Conservation (phyloP, 2,888 invertebrate species). For the Clusia tigrina region DNA sequence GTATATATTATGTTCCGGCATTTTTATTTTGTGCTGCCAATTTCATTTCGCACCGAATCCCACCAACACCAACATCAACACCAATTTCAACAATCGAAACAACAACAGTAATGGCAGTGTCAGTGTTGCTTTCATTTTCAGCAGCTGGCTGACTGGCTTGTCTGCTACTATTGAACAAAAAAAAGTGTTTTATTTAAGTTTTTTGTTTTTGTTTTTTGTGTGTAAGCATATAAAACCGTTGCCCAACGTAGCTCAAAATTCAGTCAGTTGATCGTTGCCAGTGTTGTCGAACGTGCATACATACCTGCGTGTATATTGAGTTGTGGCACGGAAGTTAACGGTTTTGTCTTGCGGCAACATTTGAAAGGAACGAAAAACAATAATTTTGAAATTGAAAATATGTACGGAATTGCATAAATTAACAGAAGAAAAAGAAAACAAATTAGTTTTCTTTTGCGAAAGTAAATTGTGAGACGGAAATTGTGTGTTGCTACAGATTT, state of each 20-base stretch:
- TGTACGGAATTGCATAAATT: too few species aligned
- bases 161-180: constrained; percentile 19
- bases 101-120: background rate
- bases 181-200: background rate
- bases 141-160: constrained; percentile 19
- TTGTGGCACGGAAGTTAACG: constrained; percentile 18
- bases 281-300: constrained; percentile 42
- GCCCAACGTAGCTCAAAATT: constrained; percentile 42
- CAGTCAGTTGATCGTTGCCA: constrained; percentile 52
- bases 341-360: constrained; percentile 22
- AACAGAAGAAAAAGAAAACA: too few species aligned
- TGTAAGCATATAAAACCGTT: constrained; percentile 49
- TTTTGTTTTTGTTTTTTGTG: constrained; percentile 18
- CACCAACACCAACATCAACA: background rate
- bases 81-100: background rate
- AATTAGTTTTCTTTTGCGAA: too few species aligned
- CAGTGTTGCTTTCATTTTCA: background rate
- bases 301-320: background rate
- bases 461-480: too few species aligned
- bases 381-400: too few species aligned
- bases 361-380: background rate
- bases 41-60: too few species aligned
- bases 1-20: background rate
- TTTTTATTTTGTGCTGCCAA: too few species aligned
- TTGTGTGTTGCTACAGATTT: too few species aligned